phyloP scores from a whole-genome alignment of 2,797 vertebrate species.

The Characodon lateralis region DNA sequence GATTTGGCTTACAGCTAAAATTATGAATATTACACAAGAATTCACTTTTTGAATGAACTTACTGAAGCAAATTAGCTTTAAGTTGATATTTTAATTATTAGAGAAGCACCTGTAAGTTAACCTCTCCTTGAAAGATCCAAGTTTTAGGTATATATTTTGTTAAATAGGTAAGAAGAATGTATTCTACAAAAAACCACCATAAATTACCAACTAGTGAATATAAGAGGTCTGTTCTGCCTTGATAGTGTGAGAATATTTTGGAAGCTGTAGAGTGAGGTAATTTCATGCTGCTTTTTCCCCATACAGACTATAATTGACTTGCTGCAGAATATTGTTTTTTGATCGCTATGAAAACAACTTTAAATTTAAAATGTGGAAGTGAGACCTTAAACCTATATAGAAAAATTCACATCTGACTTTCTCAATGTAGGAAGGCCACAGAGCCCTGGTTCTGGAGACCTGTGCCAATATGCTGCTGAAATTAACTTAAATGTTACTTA shows the following conservation, averaged over 20 bases:
- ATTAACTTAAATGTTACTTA: slow-evolving; percentile 21
- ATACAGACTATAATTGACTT: not conserved
- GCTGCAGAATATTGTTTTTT: not conserved
- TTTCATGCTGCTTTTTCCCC: not conserved
- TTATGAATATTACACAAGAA: too few species aligned
- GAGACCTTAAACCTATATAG: not conserved
- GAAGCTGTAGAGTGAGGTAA: not conserved
- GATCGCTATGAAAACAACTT: not conserved
- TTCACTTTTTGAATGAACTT: too few species aligned
- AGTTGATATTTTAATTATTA: not conserved
- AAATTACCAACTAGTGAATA: not conserved
- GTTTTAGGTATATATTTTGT: not conserved
- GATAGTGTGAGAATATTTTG: not conserved
- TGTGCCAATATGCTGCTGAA: not conserved
- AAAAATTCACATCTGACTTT: not conserved
- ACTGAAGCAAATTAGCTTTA: not conserved
- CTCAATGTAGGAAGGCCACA: not conserved
- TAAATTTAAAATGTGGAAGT: not conserved
- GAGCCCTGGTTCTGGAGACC: not conserved
- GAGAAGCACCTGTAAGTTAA: not conserved
- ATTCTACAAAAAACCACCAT: not conserved
- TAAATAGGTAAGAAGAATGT: not conserved
- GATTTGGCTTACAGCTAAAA: not conserved
- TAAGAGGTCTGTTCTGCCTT: not conserved
- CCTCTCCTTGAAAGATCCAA: not conserved